These are phyloP conservation scores for Nemurella pictetii DNA, from an alignment of 2,888 invertebrate genomes.

Conservation along the genomic window DNA sequence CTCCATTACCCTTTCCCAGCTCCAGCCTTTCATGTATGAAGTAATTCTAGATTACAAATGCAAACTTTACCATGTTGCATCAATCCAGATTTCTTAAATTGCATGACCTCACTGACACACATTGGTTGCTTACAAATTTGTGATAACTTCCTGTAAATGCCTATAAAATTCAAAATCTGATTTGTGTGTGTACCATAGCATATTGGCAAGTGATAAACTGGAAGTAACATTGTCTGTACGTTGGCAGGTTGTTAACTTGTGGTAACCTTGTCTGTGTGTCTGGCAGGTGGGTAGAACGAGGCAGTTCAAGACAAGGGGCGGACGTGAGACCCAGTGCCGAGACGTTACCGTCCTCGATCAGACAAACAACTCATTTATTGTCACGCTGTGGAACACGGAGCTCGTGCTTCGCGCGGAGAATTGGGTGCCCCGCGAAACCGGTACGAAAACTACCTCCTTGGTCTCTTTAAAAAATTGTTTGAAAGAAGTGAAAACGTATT, in stretches of 20 bases:
- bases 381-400: constrained; percentile 71
- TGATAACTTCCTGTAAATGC: no score
- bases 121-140: no score
- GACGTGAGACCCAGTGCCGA: constrained; percentile 62
- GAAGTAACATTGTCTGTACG: no score
- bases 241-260: background rate
- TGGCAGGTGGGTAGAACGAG: constrained; percentile 61
- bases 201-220: no score
- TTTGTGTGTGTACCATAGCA: no score
- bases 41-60: no score
- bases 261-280: background rate
- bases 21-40: no score
- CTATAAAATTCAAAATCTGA: no score
- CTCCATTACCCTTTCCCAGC: background rate
- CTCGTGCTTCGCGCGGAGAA: constrained; percentile 66
- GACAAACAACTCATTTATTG: constrained; percentile 61
- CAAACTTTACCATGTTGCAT: no score
- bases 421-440: constrained; percentile 69
- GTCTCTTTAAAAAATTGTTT: background rate
- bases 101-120: no score
- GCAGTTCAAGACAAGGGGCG: constrained; percentile 63
- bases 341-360: constrained; percentile 69
- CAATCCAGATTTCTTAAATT: no score
- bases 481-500: background rate
- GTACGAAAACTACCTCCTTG: constrained; percentile 42